Evolutionary conservation across 2,113 vertebrate genomes (phyloP), one percentile per base, ranked within the genome.

Genomic region (Trichechus manatus): DNA sequence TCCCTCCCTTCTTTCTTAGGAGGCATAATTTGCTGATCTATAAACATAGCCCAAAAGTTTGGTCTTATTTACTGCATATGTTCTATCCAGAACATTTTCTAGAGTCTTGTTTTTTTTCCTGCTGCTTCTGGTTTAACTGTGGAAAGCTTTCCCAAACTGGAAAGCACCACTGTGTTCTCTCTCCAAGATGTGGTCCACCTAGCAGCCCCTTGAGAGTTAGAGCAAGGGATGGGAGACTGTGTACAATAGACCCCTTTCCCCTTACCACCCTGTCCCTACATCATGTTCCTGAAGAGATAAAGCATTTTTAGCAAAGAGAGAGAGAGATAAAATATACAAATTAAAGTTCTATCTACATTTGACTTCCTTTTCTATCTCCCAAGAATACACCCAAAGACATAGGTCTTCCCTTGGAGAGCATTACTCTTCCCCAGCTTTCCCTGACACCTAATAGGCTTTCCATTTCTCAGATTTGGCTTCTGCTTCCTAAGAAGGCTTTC

Each of bases 51-150:
- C 23, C 42, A 66, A 91, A 80, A 19, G 31, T 59, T 80, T 93
- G 9, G 0, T 75, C 6, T 93, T 92, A 66, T 75, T 93, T 91
- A 59, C 29, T 93, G 14, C 44, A n/a, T 86, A 50, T 68, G 14
- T 80, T 91, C 39, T 95, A 39, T 80, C n/a, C 53, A 79, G 36
- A 74, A 84, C 31, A 79, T 72, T 93, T 97, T 93, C 29, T 70
- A 47, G 47, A 68, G 33, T 19, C 42, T 81, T 87, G 9, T 19
- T 93, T 85, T 39, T 39, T 13, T 59, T 72, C 59, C 56, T 63
- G 31, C 19, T 92, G 39, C 39, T 61, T 81, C 9, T 33, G 68
- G 59, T 70, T 87, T 83, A 82, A 68, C 61, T 78, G 79, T 33
- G 56, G 64, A 70, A 83, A 94, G 39, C 29, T 81, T 86, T 77